A percentile compares a stretch with the other conserved stretches of the same genome.
These are phyloP conservation scores for Camelus bactrianus DNA, from an alignment of 2,113 vertebrate genomes.

Conservation along the genomic window DNA sequence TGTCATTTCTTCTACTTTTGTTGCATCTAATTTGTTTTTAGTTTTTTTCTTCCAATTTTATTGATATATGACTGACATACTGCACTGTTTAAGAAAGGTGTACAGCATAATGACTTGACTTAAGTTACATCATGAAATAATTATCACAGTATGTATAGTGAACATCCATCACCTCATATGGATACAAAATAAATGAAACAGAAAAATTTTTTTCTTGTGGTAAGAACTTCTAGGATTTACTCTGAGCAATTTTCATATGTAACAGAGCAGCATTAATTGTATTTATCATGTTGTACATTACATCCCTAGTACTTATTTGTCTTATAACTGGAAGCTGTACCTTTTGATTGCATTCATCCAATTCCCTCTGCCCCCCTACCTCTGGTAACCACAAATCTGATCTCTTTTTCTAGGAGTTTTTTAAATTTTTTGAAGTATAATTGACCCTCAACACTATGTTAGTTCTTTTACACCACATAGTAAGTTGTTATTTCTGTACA, in stretches of 20 bases:
- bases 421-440: too few species aligned
- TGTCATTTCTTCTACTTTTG: not conserved
- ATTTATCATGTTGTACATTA: not conserved
- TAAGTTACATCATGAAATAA: not conserved
- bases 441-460: too few species aligned
- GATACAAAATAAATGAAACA: not conserved
- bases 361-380: too few species aligned
- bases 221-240: not conserved
- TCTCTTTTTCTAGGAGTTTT: too few species aligned
- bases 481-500: too few species aligned
- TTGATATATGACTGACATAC: not conserved
- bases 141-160: not conserved
- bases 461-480: too few species aligned
- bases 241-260: not conserved
- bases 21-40: not conserved
- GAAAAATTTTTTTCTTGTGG: not conserved
- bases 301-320: too few species aligned
- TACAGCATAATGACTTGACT: not conserved
- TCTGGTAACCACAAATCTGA: too few species aligned
- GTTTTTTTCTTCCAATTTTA: not conserved
- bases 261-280: not conserved
- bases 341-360: not conserved
- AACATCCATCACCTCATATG: not conserved
- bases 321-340: not conserved
- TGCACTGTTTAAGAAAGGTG: not conserved